Conservation (phyloP, 2,797 vertebrate species). For the Hylomyscus alleni region DNA sequence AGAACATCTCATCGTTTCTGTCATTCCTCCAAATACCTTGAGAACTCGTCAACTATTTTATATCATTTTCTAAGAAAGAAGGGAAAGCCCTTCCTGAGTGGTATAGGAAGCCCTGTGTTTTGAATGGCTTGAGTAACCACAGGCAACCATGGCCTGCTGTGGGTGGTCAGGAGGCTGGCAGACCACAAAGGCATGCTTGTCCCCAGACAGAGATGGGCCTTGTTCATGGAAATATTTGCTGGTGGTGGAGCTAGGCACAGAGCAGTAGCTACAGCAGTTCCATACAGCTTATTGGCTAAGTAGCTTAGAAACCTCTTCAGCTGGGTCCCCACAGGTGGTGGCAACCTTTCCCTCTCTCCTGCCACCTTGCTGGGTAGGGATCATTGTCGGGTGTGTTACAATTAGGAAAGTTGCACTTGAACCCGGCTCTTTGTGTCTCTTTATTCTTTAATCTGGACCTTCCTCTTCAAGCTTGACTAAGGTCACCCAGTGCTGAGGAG, state of each 20-base stretch:
- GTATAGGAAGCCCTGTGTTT: not conserved
- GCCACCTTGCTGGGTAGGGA: not conserved
- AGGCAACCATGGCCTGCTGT: not conserved
- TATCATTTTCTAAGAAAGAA: not conserved
- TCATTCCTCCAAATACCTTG: not conserved
- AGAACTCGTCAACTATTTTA: not conserved
- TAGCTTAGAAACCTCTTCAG: not conserved
- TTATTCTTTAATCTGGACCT: not conserved
- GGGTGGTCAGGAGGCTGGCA: not conserved
- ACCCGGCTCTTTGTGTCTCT: not conserved
- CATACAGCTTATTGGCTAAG: not conserved
- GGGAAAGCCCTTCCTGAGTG: not conserved
- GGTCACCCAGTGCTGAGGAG: no score
- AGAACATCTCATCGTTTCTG: not conserved
- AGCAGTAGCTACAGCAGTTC: not conserved
- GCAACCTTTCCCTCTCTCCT: not conserved
- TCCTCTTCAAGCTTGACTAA: not conserved
- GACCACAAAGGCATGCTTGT: conserved; percentile 54
- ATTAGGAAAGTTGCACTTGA: not conserved
- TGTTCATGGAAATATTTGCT: not conserved
- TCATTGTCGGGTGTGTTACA: not conserved
- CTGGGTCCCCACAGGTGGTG: not conserved
- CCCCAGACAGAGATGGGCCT: conserved; percentile 1
- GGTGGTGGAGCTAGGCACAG: not conserved
- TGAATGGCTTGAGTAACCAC: not conserved